Evolutionary conservation across 1,140 invertebrate genomes (phyloP).

Genomic region (Neotoxoptera formosana): DNA sequence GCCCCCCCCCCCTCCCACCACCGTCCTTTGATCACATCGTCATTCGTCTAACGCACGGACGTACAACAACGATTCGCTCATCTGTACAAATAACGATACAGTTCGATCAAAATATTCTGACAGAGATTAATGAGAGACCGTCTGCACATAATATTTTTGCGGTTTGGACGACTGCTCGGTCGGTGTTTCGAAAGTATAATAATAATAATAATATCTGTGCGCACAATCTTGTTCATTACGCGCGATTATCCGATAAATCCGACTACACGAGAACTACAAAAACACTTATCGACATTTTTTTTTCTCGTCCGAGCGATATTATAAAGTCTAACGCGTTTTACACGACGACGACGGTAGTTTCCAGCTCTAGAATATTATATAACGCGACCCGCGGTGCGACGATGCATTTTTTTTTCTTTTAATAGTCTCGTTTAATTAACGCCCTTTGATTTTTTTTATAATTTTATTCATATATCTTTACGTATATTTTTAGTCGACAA

Average conservation of each 20-base stretch:
- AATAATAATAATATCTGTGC: background rate
- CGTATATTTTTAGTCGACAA: background rate
- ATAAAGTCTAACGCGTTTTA: background rate
- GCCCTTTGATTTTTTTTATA: background rate
- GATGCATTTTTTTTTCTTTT: background rate
- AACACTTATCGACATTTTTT: background rate
- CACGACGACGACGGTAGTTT: background rate
- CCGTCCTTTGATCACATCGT: slow-evolving; percentile 9
- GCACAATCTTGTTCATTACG: background rate
- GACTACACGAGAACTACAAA: background rate
- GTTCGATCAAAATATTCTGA: slow-evolving; percentile 53
- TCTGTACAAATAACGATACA: slow-evolving; percentile 52
- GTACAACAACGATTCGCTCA: slow-evolving; percentile 34
- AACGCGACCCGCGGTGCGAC: too few relatives aligned
- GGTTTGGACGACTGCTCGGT: background rate
- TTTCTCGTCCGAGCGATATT: background rate
- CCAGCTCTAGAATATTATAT: background rate
- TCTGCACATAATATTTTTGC: background rate
- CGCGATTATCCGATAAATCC: background rate
- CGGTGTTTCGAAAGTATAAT: background rate
- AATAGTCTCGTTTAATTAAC: background rate
- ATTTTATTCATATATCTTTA: background rate
- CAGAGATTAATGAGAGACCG: slow-evolving; percentile 42
- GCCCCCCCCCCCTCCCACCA: too few relatives aligned
- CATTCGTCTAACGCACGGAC: slow-evolving; percentile 2